Evolutionary conservation across 2,797 vertebrate species (phyloP), one percentile per base, ranked within the genome.

Genomic region (Carapus acus): DNA sequence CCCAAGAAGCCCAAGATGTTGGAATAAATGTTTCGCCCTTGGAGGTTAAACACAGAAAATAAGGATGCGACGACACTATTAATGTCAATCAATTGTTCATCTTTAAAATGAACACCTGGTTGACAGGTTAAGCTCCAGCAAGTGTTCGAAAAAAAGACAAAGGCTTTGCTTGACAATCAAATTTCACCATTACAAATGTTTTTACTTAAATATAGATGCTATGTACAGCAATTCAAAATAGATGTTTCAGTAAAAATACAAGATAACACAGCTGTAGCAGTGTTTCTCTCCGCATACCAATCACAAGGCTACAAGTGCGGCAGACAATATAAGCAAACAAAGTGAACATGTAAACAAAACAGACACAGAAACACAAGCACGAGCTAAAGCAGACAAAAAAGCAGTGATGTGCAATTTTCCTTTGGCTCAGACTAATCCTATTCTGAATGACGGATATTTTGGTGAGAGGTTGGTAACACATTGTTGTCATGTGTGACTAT

Each of bases 11-110:
- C 92, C 86, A 95, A 74, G 79, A 89, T 91, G 82, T 93, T 96
- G 54, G 92, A 94, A 88, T 93, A 94, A 74, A 94, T 94, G 87
- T 94, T 92, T 75, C 92, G 90, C 74, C 90, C 92, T 96, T 84
- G 65, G 78, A 70, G 75, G 19, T 18, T 14, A 50, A 14, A 36
- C 22, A 6, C 34, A 5, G 14, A 15, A 12, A 2, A 39, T 4
- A 34, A 49, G n/a, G 11, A 33, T 11, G 11, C 11, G 4, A 5
- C 14, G 31, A 6, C 9, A 33, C 31, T 33, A 3, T 29, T 6
- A 6, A 29, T 6, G 11, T 6, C 11, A 29, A 6, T 29, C 27
- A 29, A 29, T 29, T 29, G 27, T 29, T 6, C 11, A n/a, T n/a
- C n/a, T n/a, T n/a, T n/a, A n/a, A n/a, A n/a, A n/a, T n/a, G n/a